Evolutionary conservation across 2,888 invertebrate genomes (phyloP).

Genomic region (Parnassius orleans): DNA sequence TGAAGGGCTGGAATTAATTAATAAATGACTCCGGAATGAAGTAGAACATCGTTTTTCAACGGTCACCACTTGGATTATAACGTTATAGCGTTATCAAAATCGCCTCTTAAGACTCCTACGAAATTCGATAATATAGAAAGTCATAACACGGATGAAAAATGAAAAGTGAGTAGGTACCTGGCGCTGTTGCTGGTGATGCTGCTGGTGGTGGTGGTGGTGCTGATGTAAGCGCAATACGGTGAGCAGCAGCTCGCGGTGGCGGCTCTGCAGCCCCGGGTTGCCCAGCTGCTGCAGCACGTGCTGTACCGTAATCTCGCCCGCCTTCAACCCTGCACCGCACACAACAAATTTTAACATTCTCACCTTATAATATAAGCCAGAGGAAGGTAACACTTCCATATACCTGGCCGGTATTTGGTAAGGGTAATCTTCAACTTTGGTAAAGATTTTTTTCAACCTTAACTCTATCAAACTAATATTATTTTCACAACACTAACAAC

Average conservation of each 20-base stretch:
- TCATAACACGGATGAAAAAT: no score
- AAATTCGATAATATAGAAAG: no score
- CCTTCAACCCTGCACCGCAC: conserved; percentile 81
- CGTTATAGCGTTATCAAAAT: no score
- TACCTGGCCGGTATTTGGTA: not conserved
- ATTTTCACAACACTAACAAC: no score
- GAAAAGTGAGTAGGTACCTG: conserved; percentile 41
- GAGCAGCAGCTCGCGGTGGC: conserved; percentile 86
- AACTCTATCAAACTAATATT: no score
- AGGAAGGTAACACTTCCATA: not conserved
- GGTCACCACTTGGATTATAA: no score
- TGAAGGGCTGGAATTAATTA: no score
- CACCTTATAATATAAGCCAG: no score
- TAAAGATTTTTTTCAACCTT: no score
- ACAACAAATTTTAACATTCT: not conserved
- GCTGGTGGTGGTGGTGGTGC: conserved; percentile 57
- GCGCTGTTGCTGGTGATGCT: conserved; percentile 52
- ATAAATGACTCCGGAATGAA: no score
- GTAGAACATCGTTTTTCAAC: no score
- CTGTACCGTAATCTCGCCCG: conserved; percentile 88
- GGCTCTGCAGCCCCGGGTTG: conserved; percentile 87
- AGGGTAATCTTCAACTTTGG: not conserved
- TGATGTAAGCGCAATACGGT: conserved; percentile 82
- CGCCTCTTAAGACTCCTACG: no score
- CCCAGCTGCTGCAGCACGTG: conserved; percentile 88